Evolutionary conservation across 2,113 vertebrate species (phyloP).

Genomic region (Notothenia coriiceps): DNA sequence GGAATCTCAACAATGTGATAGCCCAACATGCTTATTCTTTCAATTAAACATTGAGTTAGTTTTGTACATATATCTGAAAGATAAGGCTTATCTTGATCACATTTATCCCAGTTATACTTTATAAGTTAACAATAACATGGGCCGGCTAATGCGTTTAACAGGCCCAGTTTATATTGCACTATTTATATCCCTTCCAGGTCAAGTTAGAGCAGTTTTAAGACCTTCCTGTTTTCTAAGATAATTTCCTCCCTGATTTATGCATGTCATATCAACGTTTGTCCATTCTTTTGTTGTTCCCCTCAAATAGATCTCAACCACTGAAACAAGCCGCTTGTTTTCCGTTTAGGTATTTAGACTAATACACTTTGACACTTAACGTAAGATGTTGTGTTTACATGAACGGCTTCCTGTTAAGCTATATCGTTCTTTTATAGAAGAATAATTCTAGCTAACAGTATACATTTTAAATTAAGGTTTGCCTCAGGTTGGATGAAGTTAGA

Average conservation of each 20-base stretch:
- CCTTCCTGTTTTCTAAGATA: conserved; percentile 34
- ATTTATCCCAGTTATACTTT: conserved; percentile 12
- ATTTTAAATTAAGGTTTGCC: conserved; percentile 3
- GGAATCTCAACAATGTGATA: background rate
- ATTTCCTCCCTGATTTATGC: conserved; percentile 37
- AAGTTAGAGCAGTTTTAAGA: conserved; percentile 41
- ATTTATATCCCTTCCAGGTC: conserved; percentile 71
- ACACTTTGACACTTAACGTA: conserved; percentile 3
- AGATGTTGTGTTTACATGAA: conserved; percentile 29
- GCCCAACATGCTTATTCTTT: background rate
- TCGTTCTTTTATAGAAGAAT: background rate
- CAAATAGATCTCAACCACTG: conserved; percentile 3
- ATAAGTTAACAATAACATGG: conserved; percentile 21
- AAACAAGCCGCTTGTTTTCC: conserved; percentile 7
- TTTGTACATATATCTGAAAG: conserved; percentile 33
- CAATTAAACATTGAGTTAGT: background rate
- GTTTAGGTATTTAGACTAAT: conserved; percentile 15
- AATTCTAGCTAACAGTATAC: background rate
- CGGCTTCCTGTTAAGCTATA: background rate
- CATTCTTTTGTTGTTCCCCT: background rate
- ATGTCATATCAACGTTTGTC: conserved; percentile 46
- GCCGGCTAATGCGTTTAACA: conserved; percentile 35
- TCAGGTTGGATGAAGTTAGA: conserved; percentile 20
- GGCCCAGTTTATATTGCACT: conserved; percentile 74
- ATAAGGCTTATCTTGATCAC: background rate